A percentile compares a stretch with the other conserved stretches of the same genome.
Conservation (phyloP, 2,113 vertebrate species). For the Suncus etruscus region DNA sequence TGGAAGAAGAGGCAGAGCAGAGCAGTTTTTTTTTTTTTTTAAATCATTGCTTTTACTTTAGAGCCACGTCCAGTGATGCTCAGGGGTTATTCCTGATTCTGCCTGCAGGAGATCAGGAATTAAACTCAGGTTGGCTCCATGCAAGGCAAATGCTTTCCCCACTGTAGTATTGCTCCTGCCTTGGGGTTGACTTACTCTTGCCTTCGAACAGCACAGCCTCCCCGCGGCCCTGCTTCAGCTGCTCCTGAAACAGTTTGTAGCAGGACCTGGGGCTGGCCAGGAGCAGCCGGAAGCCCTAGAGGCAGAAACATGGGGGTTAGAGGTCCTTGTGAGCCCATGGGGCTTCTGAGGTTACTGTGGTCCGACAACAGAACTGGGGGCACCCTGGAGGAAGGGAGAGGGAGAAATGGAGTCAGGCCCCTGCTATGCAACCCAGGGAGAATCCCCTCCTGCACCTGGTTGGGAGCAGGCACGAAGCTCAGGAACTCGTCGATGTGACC, state of each 20-base stretch:
- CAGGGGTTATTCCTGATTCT: no score
- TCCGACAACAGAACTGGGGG: no score
- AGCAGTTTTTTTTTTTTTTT: no score
- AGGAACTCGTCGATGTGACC: constrained; percentile 97
- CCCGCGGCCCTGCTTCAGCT: constrained; percentile 88
- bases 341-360: no score
- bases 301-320: constrained; percentile 6
- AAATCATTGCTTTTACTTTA: no score
- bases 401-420: not conserved
- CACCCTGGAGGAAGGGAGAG: not conserved
- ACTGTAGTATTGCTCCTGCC: not conserved
- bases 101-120: no score
- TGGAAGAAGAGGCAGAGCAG: not conserved
- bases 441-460: constrained; percentile 87
- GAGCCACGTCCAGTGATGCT: no score
- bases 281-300: constrained; percentile 93
- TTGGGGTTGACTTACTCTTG: constrained; percentile 63
- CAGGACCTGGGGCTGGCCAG: constrained; percentile 93
- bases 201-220: constrained; percentile 89
- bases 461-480: constrained; percentile 92
- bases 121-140: no score
- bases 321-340: not conserved
- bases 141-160: no score
- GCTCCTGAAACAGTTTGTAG: constrained; percentile 89
- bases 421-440: not conserved